A percentile compares a stretch with the other conserved stretches of the same genome.
Evolutionary conservation across 2,113 vertebrate genomes (phyloP).

Genomic region (Chloropsis cyanopogon): DNA sequence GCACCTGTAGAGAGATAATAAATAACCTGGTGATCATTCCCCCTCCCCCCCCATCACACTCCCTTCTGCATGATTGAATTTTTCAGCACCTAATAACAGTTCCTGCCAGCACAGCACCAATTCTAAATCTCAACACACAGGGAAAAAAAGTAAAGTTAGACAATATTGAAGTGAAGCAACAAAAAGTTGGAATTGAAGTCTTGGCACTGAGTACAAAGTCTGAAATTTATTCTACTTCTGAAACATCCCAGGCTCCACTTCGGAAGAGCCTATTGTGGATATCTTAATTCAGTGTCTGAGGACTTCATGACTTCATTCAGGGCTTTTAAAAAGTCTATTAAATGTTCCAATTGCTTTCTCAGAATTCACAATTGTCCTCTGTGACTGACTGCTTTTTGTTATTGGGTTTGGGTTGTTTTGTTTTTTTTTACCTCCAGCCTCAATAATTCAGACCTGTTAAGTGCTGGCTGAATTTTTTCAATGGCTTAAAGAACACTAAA

Average conservation of each 20-base stretch:
- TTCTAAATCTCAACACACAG: not conserved
- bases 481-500: not conserved
- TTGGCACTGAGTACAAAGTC: not conserved
- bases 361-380: not conserved
- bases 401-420: not conserved
- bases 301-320: not conserved
- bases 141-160: conserved; percentile 14
- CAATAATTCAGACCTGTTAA: not conserved
- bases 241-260: not conserved
- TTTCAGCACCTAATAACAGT: conserved; percentile 38
- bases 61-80: conserved; percentile 35
- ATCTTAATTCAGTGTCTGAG: conserved; percentile 34
- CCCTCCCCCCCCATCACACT: not conserved
- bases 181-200: conserved; percentile 22
- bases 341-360: conserved; percentile 34
- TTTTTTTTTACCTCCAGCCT: not conserved
- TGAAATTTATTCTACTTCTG: conserved; percentile 3
- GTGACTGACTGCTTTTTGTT: not conserved
- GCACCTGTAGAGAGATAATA: not conserved
- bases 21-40: not conserved
- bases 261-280: not conserved
- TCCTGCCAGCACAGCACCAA: conserved; percentile 44
- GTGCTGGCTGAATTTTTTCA: not conserved
- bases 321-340: conserved; percentile 32
- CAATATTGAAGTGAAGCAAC: conserved; percentile 38